Conservation (phyloP, 2,888 invertebrate genomes). For the Orchesella flavescens region DNA sequence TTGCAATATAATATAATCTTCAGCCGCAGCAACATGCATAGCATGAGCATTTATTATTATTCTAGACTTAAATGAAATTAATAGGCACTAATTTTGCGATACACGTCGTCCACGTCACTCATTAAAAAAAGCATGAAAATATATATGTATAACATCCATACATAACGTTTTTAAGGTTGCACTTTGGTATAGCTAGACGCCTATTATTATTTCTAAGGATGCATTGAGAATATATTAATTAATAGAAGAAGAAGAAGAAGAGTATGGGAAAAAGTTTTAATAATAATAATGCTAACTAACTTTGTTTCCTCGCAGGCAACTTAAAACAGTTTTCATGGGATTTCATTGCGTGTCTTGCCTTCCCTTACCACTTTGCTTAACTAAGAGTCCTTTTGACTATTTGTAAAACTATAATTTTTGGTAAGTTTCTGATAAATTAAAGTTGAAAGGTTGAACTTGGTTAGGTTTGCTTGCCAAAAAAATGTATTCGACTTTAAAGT, state of each 20-base stretch:
- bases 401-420: slow-evolving; percentile 6
- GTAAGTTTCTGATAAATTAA: slow-evolving; percentile 22
- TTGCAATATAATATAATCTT: neutral
- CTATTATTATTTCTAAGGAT: neutral
- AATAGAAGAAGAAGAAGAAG: too few species aligned
- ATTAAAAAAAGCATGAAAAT: neutral
- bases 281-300: too few species aligned
- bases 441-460: slow-evolving; percentile 9
- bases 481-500: neutral
- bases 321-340: neutral
- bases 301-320: too few species aligned
- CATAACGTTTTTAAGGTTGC: too few species aligned
- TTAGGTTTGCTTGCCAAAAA: neutral
- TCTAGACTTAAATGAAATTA: slow-evolving; percentile 50
- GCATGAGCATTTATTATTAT: too few species aligned
- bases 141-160: too few species aligned
- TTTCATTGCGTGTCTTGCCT: neutral
- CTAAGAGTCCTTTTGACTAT: too few species aligned
- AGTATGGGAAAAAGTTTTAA: too few species aligned
- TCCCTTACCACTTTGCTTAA: neutral
- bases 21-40: neutral
- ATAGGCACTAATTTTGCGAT: slow-evolving; percentile 47
- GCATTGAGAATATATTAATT: too few species aligned
- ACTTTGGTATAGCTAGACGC: neutral
- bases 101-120: slow-evolving; percentile 24